These are phyloP conservation scores for Erpetoichthys calabaricus DNA, from an alignment of 2,797 vertebrate species.

Conservation along the genomic window DNA sequence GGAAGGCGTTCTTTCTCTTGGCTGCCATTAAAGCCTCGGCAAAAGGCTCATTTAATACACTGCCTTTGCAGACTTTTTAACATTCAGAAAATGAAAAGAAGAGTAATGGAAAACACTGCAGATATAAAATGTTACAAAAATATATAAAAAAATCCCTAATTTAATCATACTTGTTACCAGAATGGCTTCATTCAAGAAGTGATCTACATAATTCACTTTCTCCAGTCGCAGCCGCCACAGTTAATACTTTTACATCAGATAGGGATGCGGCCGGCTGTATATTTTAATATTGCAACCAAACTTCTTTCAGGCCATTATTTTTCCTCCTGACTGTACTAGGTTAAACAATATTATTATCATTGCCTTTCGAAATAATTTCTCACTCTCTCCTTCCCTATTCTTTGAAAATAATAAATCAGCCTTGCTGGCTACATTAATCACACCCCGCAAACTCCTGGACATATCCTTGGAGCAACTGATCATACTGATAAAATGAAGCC, in stretches of 20 bases:
- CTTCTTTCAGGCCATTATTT: slow-evolving; percentile 43
- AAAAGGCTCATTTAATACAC: too few relatives aligned
- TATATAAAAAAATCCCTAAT: too few relatives aligned
- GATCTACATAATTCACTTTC: background rate
- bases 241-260: slow-evolving; percentile 18
- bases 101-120: too few relatives aligned
- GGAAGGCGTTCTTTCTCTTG: too few relatives aligned
- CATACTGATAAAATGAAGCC: slow-evolving; percentile 14
- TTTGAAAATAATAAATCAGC: slow-evolving; percentile 47
- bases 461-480: slow-evolving; percentile 19
- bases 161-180: too few relatives aligned
- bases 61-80: too few relatives aligned
- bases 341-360: slow-evolving; percentile 56
- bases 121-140: too few relatives aligned
- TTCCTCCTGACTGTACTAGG: slow-evolving; percentile 45
- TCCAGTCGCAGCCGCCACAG: slow-evolving; percentile 6
- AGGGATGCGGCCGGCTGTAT: background rate
- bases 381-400: slow-evolving; percentile 27
- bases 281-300: slow-evolving; percentile 28
- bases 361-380: slow-evolving; percentile 34
- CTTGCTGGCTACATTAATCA: slow-evolving; percentile 38
- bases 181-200: background rate
- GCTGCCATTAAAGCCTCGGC: too few relatives aligned
- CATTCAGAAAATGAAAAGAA: too few relatives aligned
- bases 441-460: slow-evolving; percentile 25